These are phyloP conservation scores for Maniola hyperantus DNA, from an alignment of 2,888 invertebrate species.

Conservation along the genomic window DNA sequence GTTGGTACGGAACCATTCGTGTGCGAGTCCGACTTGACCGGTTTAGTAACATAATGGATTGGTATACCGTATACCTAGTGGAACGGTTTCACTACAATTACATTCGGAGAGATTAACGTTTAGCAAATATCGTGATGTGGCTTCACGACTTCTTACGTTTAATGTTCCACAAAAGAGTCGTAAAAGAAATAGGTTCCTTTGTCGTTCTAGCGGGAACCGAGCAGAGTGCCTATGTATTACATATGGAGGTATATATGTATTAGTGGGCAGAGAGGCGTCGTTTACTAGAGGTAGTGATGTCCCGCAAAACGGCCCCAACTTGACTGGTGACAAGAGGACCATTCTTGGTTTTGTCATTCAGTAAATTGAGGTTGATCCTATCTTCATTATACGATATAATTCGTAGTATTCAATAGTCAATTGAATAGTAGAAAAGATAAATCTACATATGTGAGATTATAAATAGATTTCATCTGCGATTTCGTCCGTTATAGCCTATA, in stretches of 20 bases:
- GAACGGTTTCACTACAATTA: neutral
- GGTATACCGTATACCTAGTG: too few relatives aligned
- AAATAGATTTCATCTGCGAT: too few relatives aligned
- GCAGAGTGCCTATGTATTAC: neutral
- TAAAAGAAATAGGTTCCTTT: constrained; percentile 23
- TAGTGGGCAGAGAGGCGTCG: neutral
- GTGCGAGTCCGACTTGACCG: too few relatives aligned
- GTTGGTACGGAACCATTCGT: too few relatives aligned
- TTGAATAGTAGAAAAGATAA: neutral
- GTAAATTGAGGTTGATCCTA: neutral
- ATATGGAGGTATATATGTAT: neutral
- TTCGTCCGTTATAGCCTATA: too few relatives aligned
- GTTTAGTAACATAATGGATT: constrained; percentile 9
- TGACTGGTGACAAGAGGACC: neutral
- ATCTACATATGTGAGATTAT: too few relatives aligned
- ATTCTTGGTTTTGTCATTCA: too few relatives aligned
- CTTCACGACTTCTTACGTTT: constrained; percentile 9
- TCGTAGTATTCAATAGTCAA: too few relatives aligned
- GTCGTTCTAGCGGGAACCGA: constrained; percentile 4
- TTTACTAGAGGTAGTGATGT: neutral
- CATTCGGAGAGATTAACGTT: constrained; percentile 13
- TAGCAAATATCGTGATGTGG: constrained; percentile 11
- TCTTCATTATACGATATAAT: too few relatives aligned
- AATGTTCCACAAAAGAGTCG: constrained; percentile 20
- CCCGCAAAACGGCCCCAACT: neutral